Conservation (phyloP, 2,888 invertebrate species). For the Agrotis segetum region DNA sequence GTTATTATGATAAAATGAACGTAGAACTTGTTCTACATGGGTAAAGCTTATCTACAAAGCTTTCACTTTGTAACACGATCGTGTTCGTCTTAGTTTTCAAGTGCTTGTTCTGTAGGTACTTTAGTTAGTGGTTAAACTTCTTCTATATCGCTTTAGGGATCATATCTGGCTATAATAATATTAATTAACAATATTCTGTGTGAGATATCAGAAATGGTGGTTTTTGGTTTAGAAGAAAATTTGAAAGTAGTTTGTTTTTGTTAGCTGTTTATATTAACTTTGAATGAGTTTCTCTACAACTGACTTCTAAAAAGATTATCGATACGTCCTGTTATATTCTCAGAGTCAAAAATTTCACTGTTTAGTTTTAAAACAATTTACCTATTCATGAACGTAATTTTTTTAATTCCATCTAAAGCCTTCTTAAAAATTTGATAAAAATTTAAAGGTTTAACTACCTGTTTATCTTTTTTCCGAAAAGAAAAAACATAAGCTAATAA, state of each 20-base stretch:
- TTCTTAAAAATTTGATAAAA: no score
- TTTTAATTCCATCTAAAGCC: no score
- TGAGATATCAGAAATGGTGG: neutral
- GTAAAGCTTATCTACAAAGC: neutral
- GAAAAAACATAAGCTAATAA: no score
- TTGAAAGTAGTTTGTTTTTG: neutral
- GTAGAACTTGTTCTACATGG: neutral
- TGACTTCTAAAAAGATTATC: no score
- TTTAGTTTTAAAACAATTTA: no score
- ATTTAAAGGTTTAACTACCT: no score
- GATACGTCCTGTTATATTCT: no score
- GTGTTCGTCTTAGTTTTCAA: slow-evolving; percentile 28
- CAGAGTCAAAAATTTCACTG: no score
- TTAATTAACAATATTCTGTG: slow-evolving; percentile 7
- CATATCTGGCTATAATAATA: slow-evolving; percentile 16
- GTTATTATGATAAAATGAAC: neutral
- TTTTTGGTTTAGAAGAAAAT: neutral
- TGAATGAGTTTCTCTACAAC: neutral
- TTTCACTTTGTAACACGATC: slow-evolving; percentile 11
- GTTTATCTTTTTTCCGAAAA: no score
- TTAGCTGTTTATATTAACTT: neutral
- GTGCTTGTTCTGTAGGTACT: slow-evolving; percentile 13
- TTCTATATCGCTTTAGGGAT: slow-evolving; percentile 17
- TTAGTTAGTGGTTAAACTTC: slow-evolving; percentile 15
- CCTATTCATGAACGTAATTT: no score